Base-by-base conservation (phyloP, 2,797 vertebrate genomes). In the Okamejei kenojei region DNA sequence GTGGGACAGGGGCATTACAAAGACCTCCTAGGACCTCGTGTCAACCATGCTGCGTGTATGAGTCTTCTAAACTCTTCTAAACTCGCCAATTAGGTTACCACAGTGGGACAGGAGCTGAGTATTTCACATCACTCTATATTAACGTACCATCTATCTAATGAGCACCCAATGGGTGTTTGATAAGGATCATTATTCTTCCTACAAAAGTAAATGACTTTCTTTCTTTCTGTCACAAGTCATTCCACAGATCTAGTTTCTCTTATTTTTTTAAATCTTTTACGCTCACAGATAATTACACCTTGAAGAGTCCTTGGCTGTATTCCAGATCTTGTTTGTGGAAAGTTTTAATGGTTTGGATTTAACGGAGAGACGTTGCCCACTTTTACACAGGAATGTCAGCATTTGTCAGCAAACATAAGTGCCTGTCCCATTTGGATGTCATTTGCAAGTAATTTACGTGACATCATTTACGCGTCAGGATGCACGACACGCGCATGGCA, bases 141-240 rank as follows among this genome's bases (percentile, higher is more conserved):
- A 73, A 71, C 74, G 45, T 26, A 19, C 90, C 68, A 74, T 91
- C 68, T 15, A 91, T 74, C 90, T 73, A 65, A 73, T 74, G 68
- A 26, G 68, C 23, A 45, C 68, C 45, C 35, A 45, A 11, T 74
- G 35, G 13, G 71, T 3, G 19, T 74, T 23, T 54, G 90, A 91
- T 74, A 45, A 71, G 90, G 19, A 26, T 91, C 21, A 54, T 91
- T 74, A 91, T 74, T 91, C 68, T 91, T 74, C 68, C 23, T 29
- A 74, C 90, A 74, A 45, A 35, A 74, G 35, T 3, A 88, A 88
- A 88, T 88, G 84, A 65, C 84, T 88, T 65, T 32, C 13, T 13
- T 88, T 61, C 13, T n/a, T 32, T 17, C 6, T 65, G n/a, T 86
- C 54, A 86, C 82, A 86, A 86, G 61, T 86, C 82, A 84, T 29